These are phyloP conservation scores for Cryptus armator DNA, from an alignment of 2,888 invertebrate genomes.

Conservation along the genomic window DNA sequence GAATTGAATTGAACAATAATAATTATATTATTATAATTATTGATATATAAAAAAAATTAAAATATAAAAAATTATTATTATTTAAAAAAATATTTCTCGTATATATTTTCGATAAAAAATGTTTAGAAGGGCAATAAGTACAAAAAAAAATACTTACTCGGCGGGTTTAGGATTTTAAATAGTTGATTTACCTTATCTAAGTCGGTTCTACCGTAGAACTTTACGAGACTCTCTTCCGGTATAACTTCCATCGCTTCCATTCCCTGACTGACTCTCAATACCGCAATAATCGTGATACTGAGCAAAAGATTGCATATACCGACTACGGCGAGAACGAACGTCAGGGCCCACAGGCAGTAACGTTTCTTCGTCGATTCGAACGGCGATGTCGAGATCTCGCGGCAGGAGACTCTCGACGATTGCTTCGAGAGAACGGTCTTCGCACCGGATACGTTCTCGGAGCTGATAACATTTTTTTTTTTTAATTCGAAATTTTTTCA, in stretches of 20 bases:
- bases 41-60: no score
- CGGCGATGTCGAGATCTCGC: constrained; percentile 51
- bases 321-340: constrained; percentile 90
- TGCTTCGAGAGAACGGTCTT: constrained; percentile 54
- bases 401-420: constrained; percentile 59
- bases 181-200: constrained; percentile 88
- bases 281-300: constrained; percentile 93
- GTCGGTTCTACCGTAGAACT: constrained; percentile 92
- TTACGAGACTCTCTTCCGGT: constrained; percentile 90
- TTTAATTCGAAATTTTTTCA: no score
- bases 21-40: no score
- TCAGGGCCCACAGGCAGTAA: constrained; percentile 90
- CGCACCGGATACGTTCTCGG: constrained; percentile 50
- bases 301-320: constrained; percentile 91
- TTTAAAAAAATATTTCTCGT: no score
- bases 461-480: no score
- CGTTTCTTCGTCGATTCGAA: constrained; percentile 77
- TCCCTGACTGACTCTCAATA: constrained; percentile 92
- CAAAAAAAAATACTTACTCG: neutral
- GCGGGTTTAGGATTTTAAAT: neutral
- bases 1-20: no score
- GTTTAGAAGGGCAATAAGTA: neutral
- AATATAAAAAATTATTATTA: no score
- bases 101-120: no score
- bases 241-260: constrained; percentile 95